Conservation (phyloP, 1,140 invertebrate genomes). For the Colletes gigas region DNA sequence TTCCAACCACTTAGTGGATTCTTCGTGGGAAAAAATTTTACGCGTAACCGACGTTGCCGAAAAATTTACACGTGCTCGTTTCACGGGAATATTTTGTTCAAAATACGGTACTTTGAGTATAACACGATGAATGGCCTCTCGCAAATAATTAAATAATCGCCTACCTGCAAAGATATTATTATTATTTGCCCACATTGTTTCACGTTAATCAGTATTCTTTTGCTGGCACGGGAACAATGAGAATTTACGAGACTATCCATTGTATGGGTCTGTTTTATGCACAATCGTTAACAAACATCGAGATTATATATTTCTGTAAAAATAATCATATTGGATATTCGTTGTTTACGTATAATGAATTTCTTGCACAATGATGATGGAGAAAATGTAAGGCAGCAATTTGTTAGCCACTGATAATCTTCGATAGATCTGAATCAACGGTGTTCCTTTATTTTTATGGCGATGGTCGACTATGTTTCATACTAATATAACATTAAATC, state of each 20-base stretch:
- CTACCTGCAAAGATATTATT: no score
- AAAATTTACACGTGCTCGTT: conserved; percentile 31
- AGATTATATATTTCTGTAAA: no score
- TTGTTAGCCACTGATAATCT: no score
- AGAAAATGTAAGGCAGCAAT: no score
- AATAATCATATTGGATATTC: no score
- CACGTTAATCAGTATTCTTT: neutral
- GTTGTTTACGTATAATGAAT: no score
- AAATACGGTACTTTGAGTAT: neutral
- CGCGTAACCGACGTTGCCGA: conserved; percentile 21
- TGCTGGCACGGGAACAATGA: neutral
- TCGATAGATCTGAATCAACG: no score
- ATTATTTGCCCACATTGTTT: neutral
- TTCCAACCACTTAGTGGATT: conserved; percentile 55
- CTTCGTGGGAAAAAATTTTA: conserved; percentile 47
- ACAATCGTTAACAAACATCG: neutral
- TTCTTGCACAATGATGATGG: no score
- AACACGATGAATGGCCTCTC: neutral
- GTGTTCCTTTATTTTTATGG: no score
- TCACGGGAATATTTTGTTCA: neutral
- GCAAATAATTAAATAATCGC: neutral
- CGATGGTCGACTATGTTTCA: no score
- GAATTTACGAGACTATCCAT: neutral
- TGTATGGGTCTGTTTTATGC: no score
- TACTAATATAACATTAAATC: no score